A percentile compares a stretch with the other conserved stretches of the same genome.
phyloP scores from a whole-genome alignment of 2,888 invertebrate genomes.

The Eilema sororculum region DNA sequence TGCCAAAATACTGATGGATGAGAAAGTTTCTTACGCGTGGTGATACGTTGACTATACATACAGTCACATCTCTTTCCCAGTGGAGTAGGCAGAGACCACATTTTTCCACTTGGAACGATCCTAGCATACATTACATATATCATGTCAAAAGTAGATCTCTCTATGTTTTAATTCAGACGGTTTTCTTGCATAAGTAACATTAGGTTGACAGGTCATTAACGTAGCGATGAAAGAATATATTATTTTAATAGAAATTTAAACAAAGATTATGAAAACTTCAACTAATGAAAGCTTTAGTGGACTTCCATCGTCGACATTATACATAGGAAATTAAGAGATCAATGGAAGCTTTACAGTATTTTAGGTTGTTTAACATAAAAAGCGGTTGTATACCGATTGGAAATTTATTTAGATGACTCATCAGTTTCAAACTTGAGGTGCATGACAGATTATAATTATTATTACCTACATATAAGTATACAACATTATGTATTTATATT shows the following conservation, averaged over 20 bases:
- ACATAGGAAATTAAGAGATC: neutral
- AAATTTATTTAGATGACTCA: neutral
- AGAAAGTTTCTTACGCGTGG: too few relatives aligned
- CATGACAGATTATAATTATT: too few relatives aligned
- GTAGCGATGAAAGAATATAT: neutral
- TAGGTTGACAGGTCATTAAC: neutral
- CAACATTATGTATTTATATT: neutral
- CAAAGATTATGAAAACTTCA: neutral
- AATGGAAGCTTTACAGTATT: neutral
- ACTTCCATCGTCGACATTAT: neutral
- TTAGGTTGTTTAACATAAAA: neutral
- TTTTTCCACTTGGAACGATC: too few relatives aligned
- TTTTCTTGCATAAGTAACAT: neutral
- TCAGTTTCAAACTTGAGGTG: neutral
- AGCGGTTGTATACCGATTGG: neutral
- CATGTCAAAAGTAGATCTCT: too few relatives aligned
- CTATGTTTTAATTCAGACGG: neutral
- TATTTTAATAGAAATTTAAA: neutral
- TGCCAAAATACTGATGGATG: too few relatives aligned
- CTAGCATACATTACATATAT: too few relatives aligned
- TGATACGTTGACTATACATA: too few relatives aligned
- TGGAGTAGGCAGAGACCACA: too few relatives aligned
- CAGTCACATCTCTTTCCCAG: too few relatives aligned
- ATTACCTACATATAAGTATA: too few relatives aligned
- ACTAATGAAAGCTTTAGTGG: neutral